These are phyloP conservation scores for Megaceryle torquata DNA, from an alignment of 2,113 vertebrate genomes.

Conservation along the genomic window DNA sequence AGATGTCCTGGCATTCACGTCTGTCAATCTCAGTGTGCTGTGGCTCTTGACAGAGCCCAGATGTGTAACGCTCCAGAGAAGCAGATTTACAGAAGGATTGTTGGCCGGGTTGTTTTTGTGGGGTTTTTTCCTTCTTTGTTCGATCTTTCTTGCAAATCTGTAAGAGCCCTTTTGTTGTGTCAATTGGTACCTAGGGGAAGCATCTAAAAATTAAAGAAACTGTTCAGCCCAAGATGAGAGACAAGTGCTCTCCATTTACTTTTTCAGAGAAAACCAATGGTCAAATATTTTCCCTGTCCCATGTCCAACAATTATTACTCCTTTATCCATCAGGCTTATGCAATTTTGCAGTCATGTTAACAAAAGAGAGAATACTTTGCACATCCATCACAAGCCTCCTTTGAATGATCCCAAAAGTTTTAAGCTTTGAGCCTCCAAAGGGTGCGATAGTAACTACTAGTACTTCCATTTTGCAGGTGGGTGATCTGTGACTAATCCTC, in stretches of 20 bases:
- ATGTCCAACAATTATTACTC: slow-evolving; percentile 19
- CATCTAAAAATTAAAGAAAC: not conserved
- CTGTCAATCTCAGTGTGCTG: accelerated
- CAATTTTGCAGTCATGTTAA: slow-evolving; percentile 35
- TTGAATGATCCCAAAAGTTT: not conserved
- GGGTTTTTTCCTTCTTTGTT: not conserved
- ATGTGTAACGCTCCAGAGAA: not conserved
- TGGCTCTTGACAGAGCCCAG: accelerated
- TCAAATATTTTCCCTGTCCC: slow-evolving; percentile 45
- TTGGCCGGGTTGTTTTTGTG: not conserved
- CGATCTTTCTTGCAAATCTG: not conserved
- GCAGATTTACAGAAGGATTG: not conserved
- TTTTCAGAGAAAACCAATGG: slow-evolving; percentile 31
- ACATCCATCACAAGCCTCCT: not conserved
- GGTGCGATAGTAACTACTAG: not conserved
- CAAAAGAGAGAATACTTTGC: not conserved
- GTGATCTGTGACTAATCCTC: slow-evolving; percentile 56
- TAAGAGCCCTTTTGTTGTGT: not conserved
- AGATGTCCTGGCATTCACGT: not conserved
- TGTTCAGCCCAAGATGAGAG: not conserved
- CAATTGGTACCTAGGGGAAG: not conserved
- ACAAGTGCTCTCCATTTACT: not conserved
- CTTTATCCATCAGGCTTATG: slow-evolving; percentile 36
- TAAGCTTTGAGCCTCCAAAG: not conserved
- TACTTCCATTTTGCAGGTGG: slow-evolving; percentile 40